Evolutionary conservation across 2,113 vertebrate genomes (phyloP).

Genomic region (Rhadina sibilatrix): DNA sequence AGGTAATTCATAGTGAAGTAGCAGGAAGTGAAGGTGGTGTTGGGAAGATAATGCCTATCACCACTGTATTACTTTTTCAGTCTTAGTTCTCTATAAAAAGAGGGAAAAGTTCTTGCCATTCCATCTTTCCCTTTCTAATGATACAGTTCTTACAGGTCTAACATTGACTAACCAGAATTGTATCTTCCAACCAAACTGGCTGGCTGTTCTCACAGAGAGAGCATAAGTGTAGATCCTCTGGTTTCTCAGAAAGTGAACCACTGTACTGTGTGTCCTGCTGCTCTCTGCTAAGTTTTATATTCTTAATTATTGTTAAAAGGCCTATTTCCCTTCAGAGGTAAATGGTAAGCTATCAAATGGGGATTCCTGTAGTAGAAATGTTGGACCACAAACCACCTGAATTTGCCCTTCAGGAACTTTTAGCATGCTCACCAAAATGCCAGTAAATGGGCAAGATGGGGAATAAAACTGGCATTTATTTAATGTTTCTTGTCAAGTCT

Average conservation of each 20-base stretch:
- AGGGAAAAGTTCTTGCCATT: constrained; percentile 62
- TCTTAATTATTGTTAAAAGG: background rate
- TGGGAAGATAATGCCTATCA: constrained; percentile 69
- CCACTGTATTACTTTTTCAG: constrained; percentile 44
- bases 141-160: constrained; percentile 47
- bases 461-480: constrained; percentile 74
- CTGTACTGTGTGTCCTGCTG: constrained; percentile 47
- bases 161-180: constrained; percentile 59
- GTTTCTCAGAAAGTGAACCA: constrained; percentile 39
- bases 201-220: constrained; percentile 37
- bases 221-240: background rate
- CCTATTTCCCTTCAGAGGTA: constrained; percentile 36
- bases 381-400: constrained; percentile 28
- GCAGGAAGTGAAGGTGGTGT: background rate
- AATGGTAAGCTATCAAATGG: constrained; percentile 15
- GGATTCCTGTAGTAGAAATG: constrained; percentile 32
- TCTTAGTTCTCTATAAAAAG: constrained; percentile 65
- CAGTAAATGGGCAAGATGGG: constrained; percentile 67
- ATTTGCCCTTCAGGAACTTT: constrained; percentile 66
- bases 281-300: constrained; percentile 40
- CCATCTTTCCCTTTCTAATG: constrained; percentile 42
- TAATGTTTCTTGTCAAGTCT: constrained; percentile 64
- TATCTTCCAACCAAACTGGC: constrained; percentile 53
- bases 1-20: background rate
- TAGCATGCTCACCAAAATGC: constrained; percentile 60